These are phyloP conservation scores for Drosophila arawakana DNA, from an alignment of 1,140 invertebrate species.

Conservation along the genomic window DNA sequence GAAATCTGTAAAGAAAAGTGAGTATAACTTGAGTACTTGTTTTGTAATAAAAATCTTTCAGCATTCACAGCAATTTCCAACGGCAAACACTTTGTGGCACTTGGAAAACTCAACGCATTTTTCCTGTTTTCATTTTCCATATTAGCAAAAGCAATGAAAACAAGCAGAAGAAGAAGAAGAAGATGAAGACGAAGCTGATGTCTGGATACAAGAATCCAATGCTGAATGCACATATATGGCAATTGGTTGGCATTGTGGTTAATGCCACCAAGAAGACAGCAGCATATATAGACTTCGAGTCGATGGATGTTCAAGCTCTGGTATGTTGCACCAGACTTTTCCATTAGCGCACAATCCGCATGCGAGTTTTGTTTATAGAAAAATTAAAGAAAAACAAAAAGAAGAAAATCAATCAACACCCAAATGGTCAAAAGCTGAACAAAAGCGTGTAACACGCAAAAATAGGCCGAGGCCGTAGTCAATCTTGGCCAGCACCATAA, in stretches of 20 bases:
- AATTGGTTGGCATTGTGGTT: conserved; percentile 69
- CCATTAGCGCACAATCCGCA: conserved; percentile 54
- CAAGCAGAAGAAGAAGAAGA: too few species aligned
- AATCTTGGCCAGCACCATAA: conserved; percentile 1
- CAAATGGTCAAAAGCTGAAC: conserved; percentile 70
- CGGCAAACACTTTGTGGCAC: conserved; percentile 22
- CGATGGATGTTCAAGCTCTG: conserved; percentile 46
- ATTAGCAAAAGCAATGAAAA: conserved; percentile 53
- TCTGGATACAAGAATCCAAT: conserved; percentile 21
- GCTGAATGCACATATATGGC: conserved; percentile 37
- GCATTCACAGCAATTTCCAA: conserved; percentile 24
- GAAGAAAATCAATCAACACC: conserved; percentile 74
- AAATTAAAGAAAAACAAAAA: conserved; percentile 35
- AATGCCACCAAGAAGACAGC: conserved; percentile 70
- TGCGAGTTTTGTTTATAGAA: conserved; percentile 71
- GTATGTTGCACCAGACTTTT: conserved; percentile 79
- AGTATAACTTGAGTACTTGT: conserved; percentile 37
- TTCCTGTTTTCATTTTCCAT: conserved; percentile 83
- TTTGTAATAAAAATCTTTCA: conserved; percentile 48
- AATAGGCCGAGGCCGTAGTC: conserved; percentile 32
- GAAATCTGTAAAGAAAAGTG: conserved; percentile 75
- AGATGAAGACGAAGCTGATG: conserved; percentile 20
- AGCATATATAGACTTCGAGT: conserved; percentile 33
- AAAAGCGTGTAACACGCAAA: conserved; percentile 35
- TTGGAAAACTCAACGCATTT: conserved; percentile 55